Percentiles rank a stretch among this genome's conserved stretches.
phyloP scores from a whole-genome alignment of 2,888 invertebrate genomes.

The Azorinus chamasolen region DNA sequence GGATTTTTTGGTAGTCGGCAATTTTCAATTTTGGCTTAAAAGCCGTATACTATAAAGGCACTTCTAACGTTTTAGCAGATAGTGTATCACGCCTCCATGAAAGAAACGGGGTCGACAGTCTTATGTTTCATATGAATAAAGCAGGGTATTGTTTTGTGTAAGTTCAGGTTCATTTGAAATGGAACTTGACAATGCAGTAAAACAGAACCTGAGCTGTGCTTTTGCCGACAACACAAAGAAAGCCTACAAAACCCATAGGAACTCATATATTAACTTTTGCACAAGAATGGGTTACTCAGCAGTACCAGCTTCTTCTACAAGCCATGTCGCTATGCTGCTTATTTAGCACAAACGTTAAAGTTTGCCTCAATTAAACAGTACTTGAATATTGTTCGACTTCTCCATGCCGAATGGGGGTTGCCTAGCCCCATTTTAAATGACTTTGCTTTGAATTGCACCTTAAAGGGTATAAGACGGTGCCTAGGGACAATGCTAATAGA shows the following conservation, averaged over 20 bases:
- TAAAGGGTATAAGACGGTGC: constrained; percentile 35
- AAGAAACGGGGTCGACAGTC: constrained; percentile 2
- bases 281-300: too few species aligned
- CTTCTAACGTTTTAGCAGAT: too few species aligned
- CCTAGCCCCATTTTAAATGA: constrained; percentile 29
- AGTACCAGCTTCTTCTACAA: too few species aligned
- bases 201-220: background rate
- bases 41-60: too few species aligned
- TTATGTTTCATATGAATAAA: too few species aligned
- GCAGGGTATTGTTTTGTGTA: constrained; percentile 19
- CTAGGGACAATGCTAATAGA: constrained; percentile 24
- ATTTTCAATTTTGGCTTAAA: constrained; percentile 27
- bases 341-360: constrained; percentile 19
- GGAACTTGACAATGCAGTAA: too few species aligned
- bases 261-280: too few species aligned
- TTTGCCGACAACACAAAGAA: constrained; percentile 27
- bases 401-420: constrained; percentile 36
- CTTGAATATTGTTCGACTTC: too few species aligned
- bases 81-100: constrained; percentile 32
- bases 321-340: too few species aligned
- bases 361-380: too few species aligned
- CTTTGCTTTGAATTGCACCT: too few species aligned
- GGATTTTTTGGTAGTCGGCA: constrained; percentile 42
- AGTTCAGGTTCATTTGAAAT: constrained; percentile 5
- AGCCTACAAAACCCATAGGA: too few species aligned